Percentiles rank a stretch among this genome's conserved stretches.
These are phyloP conservation scores for Notocelia uddmanniana DNA, from an alignment of 2,888 invertebrate genomes.

Conservation along the genomic window DNA sequence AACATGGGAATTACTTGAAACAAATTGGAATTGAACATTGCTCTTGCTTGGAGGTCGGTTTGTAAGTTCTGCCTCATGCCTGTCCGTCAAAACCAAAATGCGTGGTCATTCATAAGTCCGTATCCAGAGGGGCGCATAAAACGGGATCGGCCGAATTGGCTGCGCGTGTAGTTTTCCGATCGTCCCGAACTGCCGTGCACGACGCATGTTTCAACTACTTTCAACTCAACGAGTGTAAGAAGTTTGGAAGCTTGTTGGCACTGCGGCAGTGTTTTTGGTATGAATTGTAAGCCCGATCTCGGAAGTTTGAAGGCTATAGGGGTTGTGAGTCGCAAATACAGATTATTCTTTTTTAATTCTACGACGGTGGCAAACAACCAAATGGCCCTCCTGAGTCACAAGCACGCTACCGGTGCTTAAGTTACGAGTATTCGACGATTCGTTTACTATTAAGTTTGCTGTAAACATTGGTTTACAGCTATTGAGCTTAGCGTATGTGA, in stretches of 20 bases:
- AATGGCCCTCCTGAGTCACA: no score
- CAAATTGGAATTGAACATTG: no score
- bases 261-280: slow-evolving; percentile 11
- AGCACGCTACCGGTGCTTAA: no score
- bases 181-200: slow-evolving; percentile 49
- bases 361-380: no score
- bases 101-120: slow-evolving; percentile 52
- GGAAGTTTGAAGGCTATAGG: background rate
- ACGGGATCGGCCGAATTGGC: slow-evolving; percentile 69
- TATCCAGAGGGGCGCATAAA: slow-evolving; percentile 70
- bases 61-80: slow-evolving; percentile 13
- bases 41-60: background rate
- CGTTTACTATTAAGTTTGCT: no score
- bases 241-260: slow-evolving; percentile 1
- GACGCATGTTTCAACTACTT: slow-evolving; percentile 34
- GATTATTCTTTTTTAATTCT: no score
- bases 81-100: slow-evolving; percentile 41
- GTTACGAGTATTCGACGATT: no score
- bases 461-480: no score
- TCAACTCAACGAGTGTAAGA: slow-evolving; percentile 9
- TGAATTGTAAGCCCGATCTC: background rate
- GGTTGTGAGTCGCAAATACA: background rate
- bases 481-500: no score
- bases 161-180: slow-evolving; percentile 70
- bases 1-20: no score